phyloP scores from a whole-genome alignment of 2,888 invertebrate species.

The Drosophila dives region DNA sequence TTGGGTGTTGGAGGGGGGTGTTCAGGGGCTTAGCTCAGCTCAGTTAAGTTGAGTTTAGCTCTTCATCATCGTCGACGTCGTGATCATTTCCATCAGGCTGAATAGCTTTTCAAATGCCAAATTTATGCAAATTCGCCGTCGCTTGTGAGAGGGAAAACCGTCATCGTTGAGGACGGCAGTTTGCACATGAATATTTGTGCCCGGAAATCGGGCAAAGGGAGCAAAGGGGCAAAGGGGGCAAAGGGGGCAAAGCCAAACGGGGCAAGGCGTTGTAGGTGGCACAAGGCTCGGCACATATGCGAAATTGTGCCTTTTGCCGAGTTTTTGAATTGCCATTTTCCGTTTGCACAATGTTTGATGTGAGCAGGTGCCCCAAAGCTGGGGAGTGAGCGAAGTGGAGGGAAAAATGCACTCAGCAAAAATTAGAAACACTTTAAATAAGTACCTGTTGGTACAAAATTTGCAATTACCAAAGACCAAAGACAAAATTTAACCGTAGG shows the following conservation, averaged over 20 bases:
- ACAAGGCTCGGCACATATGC: constrained; percentile 57
- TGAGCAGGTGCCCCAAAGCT: constrained; percentile 26
- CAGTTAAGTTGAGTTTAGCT: constrained; percentile 54
- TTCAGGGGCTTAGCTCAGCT: constrained; percentile 38
- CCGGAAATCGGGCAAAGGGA: constrained; percentile 29
- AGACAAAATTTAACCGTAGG: not conserved
- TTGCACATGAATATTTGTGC: constrained; percentile 75
- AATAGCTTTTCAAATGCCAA: constrained; percentile 76
- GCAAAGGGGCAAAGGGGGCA: too few relatives aligned
- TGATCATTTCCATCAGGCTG: constrained; percentile 76
- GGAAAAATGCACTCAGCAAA: constrained; percentile 33
- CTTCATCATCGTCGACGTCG: constrained; percentile 54
- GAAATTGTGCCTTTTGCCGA: constrained; percentile 67
- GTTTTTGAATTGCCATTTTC: constrained; percentile 68
- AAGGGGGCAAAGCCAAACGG: not conserved
- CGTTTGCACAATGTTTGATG: constrained; percentile 56
- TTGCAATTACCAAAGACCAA: not conserved
- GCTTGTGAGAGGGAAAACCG: constrained; percentile 25
- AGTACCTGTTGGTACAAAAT: not conserved
- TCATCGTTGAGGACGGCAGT: constrained; percentile 49
- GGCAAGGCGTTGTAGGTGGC: constrained; percentile 9
- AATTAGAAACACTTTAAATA: constrained; percentile 9
- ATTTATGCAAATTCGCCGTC: constrained; percentile 75
- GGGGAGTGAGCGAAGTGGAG: not conserved
- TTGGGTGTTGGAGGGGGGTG: not conserved